phyloP scores from a whole-genome alignment of 37 sponge, comb jelly and placozoan genomes.

The Aplysina aerophoba region DNA sequence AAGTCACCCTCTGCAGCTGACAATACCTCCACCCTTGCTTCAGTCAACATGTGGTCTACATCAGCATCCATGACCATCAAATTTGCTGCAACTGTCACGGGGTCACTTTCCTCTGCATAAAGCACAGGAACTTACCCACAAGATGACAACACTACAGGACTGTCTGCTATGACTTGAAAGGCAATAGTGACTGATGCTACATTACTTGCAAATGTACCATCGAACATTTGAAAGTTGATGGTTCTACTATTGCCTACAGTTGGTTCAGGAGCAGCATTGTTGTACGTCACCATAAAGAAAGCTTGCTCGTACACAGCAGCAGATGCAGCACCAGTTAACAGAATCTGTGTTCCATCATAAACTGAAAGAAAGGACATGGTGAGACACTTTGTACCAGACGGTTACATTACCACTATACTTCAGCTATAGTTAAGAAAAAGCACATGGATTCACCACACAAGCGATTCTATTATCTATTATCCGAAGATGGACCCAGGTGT shows the following conservation, averaged over 20 bases:
- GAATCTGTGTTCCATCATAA: too few species aligned
- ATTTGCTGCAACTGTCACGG: constrained; percentile 21
- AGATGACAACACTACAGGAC: constrained; percentile 18
- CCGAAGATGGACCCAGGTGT: too few species aligned
- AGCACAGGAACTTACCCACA: constrained; percentile 34
- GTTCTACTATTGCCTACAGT: neutral
- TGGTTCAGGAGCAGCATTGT: constrained; percentile 52
- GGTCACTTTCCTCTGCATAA: constrained; percentile 38
- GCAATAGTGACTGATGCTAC: constrained; percentile 21
- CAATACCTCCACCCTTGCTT: constrained; percentile 21
- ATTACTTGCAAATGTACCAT: constrained; percentile 55
- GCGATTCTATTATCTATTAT: too few species aligned
- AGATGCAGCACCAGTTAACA: neutral
- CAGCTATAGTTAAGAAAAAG: too few species aligned
- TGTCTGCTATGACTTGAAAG: constrained; percentile 40
- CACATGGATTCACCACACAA: too few species aligned
- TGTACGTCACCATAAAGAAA: constrained; percentile 46
- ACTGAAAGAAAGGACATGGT: too few species aligned
- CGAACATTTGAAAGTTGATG: constrained; percentile 44
- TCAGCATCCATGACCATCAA: constrained; percentile 50
- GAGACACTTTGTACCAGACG: too few species aligned
- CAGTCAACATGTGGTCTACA: constrained; percentile 35
- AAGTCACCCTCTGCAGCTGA: constrained; percentile 40
- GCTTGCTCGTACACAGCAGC: constrained; percentile 21
- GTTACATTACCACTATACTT: too few species aligned